Evolutionary conservation across 1,140 invertebrate species (phyloP), one percentile per base, ranked within the genome.

Genomic region (Luehdorfia chinensis): DNA sequence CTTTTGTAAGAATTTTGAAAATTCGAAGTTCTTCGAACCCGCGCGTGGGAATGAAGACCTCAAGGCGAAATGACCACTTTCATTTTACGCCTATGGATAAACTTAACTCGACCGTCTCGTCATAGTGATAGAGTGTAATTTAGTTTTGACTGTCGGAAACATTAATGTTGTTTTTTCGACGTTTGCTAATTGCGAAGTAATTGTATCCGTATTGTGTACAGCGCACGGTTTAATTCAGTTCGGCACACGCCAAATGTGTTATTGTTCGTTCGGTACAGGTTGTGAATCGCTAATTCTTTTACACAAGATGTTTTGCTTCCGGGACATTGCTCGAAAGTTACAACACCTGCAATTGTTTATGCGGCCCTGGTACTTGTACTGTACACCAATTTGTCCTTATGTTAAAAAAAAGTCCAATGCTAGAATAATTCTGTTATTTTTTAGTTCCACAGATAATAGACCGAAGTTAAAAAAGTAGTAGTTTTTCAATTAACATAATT

Each of bases 231-330:
- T 11, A 19, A 37, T 12, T 37, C 11, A 12, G 9, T 23, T 7
- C 2, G 6, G 34, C 13, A 15, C 12, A n/a, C n/a, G n/a, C n/a
- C n/a, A n/a, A n/a, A n/a, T n/a, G n/a, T n/a, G n/a, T n/a, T n/a
- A n/a, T n/a, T n/a, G n/a, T n/a, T n/a, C n/a, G 19, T 8, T 27
- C 19, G 45, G 32, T 31, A 66, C 57, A 56, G 52, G 53, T 52
- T 60, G 55, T 58, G 65, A 73, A 73, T 73, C 44, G 47, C 37
- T 72, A 60, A 71, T 58, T 52, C 58, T 59, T 56, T 57, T 54
- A 58, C 43, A 56, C 57, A 66, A 66, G 55, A 59, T 61, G 47
- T 52, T 60, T 53, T 46, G 50, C 47, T 76, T 76, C 73, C 67
- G 67, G 65, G 57, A 65, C 28, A 56, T 58, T 47, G 31, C 21